Evolutionary conservation across 2,888 invertebrate species (phyloP).

Genomic region (Hybos culiciformis): DNA sequence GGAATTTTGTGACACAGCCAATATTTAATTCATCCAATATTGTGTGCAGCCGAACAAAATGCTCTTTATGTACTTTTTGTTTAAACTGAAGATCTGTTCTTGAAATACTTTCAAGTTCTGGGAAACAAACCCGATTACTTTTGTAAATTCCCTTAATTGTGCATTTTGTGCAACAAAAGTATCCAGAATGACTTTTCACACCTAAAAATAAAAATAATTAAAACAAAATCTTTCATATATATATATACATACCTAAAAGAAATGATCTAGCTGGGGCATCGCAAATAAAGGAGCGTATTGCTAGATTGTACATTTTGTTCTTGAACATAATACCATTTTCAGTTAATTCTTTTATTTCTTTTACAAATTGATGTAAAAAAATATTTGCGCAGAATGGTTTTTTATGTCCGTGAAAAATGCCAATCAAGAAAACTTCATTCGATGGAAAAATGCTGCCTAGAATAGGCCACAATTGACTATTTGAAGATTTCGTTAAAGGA

Average conservation of each 20-base stretch:
- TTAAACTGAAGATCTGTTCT: not conserved
- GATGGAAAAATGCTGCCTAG: not conserved
- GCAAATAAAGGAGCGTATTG: too few species aligned
- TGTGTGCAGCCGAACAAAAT: not conserved
- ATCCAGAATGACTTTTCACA: too few species aligned
- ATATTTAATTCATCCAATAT: not conserved
- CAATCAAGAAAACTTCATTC: not conserved
- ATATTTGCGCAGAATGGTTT: too few species aligned
- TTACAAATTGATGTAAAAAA: too few species aligned
- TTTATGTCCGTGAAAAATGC: not conserved
- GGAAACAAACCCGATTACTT: not conserved
- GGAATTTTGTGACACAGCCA: not conserved
- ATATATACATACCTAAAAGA: too few species aligned
- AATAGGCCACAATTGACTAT: not conserved
- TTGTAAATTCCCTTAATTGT: too few species aligned
- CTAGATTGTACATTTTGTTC: not conserved
- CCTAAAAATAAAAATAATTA: too few species aligned
- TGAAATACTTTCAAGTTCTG: not conserved
- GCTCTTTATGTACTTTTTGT: not conserved
- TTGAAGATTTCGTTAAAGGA: too few species aligned
- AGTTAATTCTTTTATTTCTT: too few species aligned
- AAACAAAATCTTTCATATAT: too few species aligned
- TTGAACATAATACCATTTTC: not conserved
- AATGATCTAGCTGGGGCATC: too few species aligned
- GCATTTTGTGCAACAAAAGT: not conserved